Evolutionary conservation across 2,113 vertebrate species (phyloP).

Genomic region (Micromys minutus): DNA sequence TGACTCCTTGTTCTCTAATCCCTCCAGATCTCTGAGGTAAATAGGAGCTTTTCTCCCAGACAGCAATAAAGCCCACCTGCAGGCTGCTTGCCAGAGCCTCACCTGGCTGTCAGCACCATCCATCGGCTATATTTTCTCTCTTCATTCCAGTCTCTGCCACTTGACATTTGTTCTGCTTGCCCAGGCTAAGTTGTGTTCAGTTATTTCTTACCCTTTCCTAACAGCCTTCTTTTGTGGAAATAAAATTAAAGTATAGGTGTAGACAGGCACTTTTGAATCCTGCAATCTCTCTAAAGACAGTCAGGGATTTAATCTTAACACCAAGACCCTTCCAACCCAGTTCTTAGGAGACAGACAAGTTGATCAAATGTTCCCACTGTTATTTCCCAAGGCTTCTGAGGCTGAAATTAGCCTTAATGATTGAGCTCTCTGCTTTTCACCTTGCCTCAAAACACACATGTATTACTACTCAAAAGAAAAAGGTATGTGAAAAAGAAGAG

Average conservation of each 20-base stretch:
- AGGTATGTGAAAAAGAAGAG: background rate
- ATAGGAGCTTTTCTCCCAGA: background rate
- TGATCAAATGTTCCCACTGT: background rate
- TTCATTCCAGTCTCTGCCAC: background rate
- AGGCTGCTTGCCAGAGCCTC: background rate
- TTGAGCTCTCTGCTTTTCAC: background rate
- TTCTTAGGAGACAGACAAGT: background rate
- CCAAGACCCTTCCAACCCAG: background rate
- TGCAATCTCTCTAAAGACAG: background rate
- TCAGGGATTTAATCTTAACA: slow-evolving; percentile 21
- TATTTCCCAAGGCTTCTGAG: background rate
- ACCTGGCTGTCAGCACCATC: rapidly evolving
- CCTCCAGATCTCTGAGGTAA: background rate
- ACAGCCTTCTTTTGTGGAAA: background rate
- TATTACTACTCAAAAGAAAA: background rate
- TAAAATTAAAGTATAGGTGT: background rate
- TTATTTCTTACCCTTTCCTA: background rate
- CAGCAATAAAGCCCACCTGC: background rate
- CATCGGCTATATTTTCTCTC: background rate
- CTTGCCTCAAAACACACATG: background rate
- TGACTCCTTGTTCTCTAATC: background rate
- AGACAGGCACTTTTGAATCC: background rate
- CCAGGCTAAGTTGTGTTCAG: background rate
- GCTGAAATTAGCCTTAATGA: background rate
- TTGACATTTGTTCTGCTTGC: background rate